A percentile compares a stretch with the other conserved stretches of the same genome.
Evolutionary conservation across 2,797 vertebrate species (phyloP).

Genomic region (Toxotes lorentzi): DNA sequence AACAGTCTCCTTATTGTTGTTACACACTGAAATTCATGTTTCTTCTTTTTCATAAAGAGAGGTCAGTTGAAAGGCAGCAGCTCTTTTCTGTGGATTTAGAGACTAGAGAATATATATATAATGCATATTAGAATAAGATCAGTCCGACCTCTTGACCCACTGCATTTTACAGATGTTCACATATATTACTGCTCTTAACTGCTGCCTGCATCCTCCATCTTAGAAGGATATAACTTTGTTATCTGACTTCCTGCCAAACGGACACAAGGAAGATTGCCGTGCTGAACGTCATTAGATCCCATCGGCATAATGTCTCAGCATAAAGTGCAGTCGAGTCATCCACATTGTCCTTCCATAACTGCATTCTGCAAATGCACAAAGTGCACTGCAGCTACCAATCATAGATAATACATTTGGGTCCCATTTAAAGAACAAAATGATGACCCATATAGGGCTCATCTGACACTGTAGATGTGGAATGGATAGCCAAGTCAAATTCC

Average conservation of each 20-base stretch:
- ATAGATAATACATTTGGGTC: slow-evolving; percentile 64
- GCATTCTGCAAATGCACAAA: slow-evolving; percentile 67
- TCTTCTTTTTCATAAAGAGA: background rate
- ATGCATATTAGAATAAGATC: slow-evolving; percentile 43
- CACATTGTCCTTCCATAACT: slow-evolving; percentile 66
- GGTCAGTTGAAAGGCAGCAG: background rate
- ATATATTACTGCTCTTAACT: slow-evolving; percentile 40
- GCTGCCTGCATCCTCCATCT: slow-evolving; percentile 34
- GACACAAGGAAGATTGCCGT: slow-evolving; percentile 69
- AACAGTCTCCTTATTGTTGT: slow-evolving; percentile 35
- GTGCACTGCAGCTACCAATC: slow-evolving; percentile 63
- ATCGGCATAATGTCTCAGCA: slow-evolving; percentile 68
- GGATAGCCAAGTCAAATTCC: slow-evolving; percentile 37
- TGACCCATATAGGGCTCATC: slow-evolving; percentile 45
- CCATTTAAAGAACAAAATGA: slow-evolving; percentile 58
- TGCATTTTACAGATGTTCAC: slow-evolving; percentile 49
- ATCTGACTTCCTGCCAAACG: slow-evolving; percentile 74
- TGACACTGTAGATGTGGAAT: slow-evolving; percentile 35
- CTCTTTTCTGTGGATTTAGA: slow-evolving; percentile 30
- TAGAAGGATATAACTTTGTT: slow-evolving; percentile 47
- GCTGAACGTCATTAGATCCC: slow-evolving; percentile 64
- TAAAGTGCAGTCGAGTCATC: slow-evolving; percentile 72
- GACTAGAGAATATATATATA: slow-evolving; percentile 35
- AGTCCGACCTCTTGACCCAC: slow-evolving; percentile 36
- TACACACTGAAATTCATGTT: slow-evolving; percentile 12